Percentiles rank a stretch among this genome's conserved stretches.
These are phyloP conservation scores for Hyperoplus immaculatus DNA, from an alignment of 2,797 vertebrate genomes.

Conservation along the genomic window DNA sequence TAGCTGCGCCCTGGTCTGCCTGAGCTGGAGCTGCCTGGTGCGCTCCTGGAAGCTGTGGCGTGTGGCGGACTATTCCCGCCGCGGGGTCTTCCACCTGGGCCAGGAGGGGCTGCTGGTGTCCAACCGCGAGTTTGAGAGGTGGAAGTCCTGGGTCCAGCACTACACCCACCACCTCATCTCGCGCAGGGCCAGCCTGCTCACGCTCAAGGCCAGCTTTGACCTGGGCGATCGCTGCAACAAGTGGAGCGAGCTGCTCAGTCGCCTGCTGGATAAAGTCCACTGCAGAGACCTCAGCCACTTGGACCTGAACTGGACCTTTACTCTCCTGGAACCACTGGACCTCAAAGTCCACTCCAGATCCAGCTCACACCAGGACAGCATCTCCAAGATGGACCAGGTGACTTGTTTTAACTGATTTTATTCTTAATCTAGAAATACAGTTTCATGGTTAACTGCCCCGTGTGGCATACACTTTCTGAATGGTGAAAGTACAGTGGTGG, in stretches of 20 bases:
- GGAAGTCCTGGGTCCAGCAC: conserved; percentile 88
- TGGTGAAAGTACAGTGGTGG: too few species aligned
- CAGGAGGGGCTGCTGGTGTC: conserved; percentile 87
- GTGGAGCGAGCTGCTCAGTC: conserved; percentile 86
- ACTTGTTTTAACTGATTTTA: background rate
- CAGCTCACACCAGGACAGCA: conserved; percentile 87
- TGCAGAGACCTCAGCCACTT: conserved; percentile 88
- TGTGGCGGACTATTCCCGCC: conserved; percentile 88
- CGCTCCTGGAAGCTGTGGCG: conserved; percentile 89
- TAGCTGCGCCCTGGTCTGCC: conserved; percentile 86
- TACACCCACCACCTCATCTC: conserved; percentile 89
- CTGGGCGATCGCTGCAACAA: conserved; percentile 87
- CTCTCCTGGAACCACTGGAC: conserved; percentile 87
- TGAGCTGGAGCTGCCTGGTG: conserved; percentile 87
- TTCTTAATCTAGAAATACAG: background rate
- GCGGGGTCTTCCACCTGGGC: conserved; percentile 84
- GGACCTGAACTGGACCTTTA: conserved; percentile 90
- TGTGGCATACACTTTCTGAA: too few species aligned
- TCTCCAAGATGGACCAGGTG: conserved; percentile 89
- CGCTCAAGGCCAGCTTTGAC: conserved; percentile 89
- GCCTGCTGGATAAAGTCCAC: conserved; percentile 87
- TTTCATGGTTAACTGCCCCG: too few species aligned
- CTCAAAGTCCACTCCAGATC: conserved; percentile 82
- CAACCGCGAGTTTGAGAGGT: conserved; percentile 88
- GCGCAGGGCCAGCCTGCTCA: conserved; percentile 85